Base-by-base conservation (phyloP, 2,113 vertebrate species). In the Syngnathoides biaculeatus region DNA sequence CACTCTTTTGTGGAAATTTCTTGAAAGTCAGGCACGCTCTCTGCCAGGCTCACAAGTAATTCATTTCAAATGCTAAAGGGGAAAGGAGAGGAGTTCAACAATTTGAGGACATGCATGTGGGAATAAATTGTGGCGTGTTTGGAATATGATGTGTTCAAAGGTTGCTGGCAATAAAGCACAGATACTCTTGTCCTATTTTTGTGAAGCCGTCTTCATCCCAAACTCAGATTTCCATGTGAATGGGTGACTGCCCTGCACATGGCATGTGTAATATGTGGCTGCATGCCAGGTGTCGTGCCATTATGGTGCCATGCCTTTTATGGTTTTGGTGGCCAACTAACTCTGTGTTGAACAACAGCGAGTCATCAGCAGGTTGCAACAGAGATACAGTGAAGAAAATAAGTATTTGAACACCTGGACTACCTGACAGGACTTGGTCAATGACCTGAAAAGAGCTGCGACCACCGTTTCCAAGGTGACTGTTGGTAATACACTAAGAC, bases 1-100 rank as follows among this genome's bases (percentile, higher is more conserved):
- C 89, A 79, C 82, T 84, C 78, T 80, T 85, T 90, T 81, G 84
- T 86, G 85, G 87, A 92, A 40, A 89, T 89, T 91, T 90, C 90
- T 87, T 89, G 89, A 92, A 92, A 93, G 90, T 91, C 90, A 87
- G 81, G 75, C 73, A 61, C 73, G 68, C 79, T 64, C 77, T 88
- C 82, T 89, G 84, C 75, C 67, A 71, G 71, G 64, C 72, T 86
- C 47, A 10, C 75, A 75, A 71, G 75, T 55, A 7, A 72, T 77
- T 81, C 12, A 65, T 78, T 78, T 72, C 67, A 58, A 65, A 53
- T 26, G 55, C 67, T 65, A 75, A 85, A 84, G 79, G 82, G 84
- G 80, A 80, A 84, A 84, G 79, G 81, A 85, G 82, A 82, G 79
- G 73, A 63, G 69, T 17, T 4, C 69, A 43, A 56, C 50, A 43